These are phyloP conservation scores for Delphinus delphis DNA, from an alignment of 2,113 vertebrate genomes.

Conservation along the genomic window DNA sequence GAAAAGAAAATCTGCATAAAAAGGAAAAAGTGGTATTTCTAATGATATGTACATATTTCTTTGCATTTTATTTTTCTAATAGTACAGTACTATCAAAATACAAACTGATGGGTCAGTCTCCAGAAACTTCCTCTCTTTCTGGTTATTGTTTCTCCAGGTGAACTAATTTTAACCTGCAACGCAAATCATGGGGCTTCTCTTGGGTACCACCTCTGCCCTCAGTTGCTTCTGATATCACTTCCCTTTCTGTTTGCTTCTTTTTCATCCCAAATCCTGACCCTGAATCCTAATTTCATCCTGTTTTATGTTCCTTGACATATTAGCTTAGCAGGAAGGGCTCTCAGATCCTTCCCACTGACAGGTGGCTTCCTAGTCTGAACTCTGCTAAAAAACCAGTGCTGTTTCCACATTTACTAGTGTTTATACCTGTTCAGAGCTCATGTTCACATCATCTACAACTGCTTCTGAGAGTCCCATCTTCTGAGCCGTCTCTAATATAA, in stretches of 20 bases:
- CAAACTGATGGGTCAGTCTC: background rate
- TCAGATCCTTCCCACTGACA: background rate
- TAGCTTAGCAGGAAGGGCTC: background rate
- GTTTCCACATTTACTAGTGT: background rate
- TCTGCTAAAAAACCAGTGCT: background rate
- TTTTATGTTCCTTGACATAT: background rate
- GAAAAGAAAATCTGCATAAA: background rate
- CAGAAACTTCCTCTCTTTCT: background rate
- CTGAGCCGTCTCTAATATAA: background rate
- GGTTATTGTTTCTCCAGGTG: background rate
- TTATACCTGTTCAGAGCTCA: background rate
- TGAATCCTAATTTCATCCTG: constrained; percentile 21
- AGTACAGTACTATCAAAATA: background rate
- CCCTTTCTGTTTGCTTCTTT: background rate
- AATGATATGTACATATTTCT: background rate
- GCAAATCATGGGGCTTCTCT: background rate
- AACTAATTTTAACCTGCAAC: background rate
- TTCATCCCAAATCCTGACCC: background rate
- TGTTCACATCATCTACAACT: background rate
- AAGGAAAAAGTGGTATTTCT: background rate
- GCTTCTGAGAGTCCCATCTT: background rate
- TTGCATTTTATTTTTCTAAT: background rate
- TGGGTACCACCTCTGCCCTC: background rate
- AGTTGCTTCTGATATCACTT: background rate
- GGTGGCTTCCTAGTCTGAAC: background rate